phyloP scores from a whole-genome alignment of 2,113 vertebrate species.

The cat (Felis catus) region DNA sequence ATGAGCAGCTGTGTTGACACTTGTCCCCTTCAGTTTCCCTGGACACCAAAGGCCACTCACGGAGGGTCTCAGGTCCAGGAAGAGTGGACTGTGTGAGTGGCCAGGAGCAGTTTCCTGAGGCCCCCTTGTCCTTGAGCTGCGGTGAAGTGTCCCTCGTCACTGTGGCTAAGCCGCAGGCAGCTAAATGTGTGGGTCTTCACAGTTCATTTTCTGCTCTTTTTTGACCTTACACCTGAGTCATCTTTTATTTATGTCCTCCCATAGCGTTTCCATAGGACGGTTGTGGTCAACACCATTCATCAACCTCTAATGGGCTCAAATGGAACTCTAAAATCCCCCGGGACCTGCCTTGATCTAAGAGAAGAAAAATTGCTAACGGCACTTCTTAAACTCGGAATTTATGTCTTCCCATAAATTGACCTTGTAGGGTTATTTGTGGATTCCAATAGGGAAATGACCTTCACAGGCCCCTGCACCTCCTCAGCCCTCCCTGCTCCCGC shows the following conservation, averaged over 20 bases:
- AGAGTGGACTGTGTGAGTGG: background rate
- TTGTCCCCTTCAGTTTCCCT: background rate
- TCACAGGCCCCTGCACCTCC: background rate
- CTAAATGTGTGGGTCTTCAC: background rate
- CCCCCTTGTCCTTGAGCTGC: background rate
- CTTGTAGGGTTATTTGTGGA: background rate
- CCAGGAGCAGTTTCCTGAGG: background rate
- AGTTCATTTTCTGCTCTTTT: background rate
- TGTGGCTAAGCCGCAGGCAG: background rate
- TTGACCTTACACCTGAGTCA: background rate
- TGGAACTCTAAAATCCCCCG: background rate
- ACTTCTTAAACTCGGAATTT: conserved; percentile 22
- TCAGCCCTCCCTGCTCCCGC: background rate
- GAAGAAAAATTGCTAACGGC: background rate
- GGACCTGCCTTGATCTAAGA: background rate
- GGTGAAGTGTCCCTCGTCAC: fast-evolving
- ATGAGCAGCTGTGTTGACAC: background rate
- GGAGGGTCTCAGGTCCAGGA: background rate
- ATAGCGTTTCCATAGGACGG: background rate
- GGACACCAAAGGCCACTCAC: background rate
- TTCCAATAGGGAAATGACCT: background rate
- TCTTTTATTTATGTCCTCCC: conserved; percentile 12
- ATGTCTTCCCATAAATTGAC: conserved; percentile 45
- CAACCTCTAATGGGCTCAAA: conserved; percentile 14
- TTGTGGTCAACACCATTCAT: background rate